Evolutionary conservation across 2,113 vertebrate species (phyloP), one percentile per base, ranked within the genome.

Genomic region (Callorhinus ursinus): DNA sequence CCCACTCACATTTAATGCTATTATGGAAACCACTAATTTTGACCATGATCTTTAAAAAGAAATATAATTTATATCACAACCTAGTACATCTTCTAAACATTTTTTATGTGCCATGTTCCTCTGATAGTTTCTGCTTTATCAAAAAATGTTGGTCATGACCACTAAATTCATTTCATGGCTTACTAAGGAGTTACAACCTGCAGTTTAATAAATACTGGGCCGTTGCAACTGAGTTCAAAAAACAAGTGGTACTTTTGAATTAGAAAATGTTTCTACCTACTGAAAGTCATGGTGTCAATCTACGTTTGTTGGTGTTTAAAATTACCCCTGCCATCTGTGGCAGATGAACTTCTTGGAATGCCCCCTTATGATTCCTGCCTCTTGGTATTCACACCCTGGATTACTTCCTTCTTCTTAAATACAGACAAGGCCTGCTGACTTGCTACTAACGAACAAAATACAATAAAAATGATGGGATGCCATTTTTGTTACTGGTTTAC

Each of bases 21-120:
- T n/a, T 84, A 67, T 67, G 42, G n/a, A 97, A 95, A 82, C 82
- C 63, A 49, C 55, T 39, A 16, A 74, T 92, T 89, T 95, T 92
- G 63, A 76, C 8, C 26, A 49, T 33, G 42, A 71, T 8, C 61
- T 49, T 90, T 80, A 76, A 89, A 95, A 96, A 96, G 59, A 94
- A 83, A 83, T 84, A 33, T 9, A n/a, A 67, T 69, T 96, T 61
- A 74, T 4, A 85, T 31, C 36, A 65, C 19, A 55, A 46, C 42
- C 16, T 74, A 31, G 14, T n/a, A 26, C 1, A 33, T 76, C 72
- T 79, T 94, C 46, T 74, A 84, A 82, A 57, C 1, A 46, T 19
- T 57, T 67, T 81, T 87, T 53, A 90, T 42, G 55, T 74, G 36
- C 24, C 69, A 12, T 12, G 2, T 49, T 77, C 28, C 33, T n/a